Conservation (phyloP, 2,113 vertebrate genomes). For the Carollia perspicillata region DNA sequence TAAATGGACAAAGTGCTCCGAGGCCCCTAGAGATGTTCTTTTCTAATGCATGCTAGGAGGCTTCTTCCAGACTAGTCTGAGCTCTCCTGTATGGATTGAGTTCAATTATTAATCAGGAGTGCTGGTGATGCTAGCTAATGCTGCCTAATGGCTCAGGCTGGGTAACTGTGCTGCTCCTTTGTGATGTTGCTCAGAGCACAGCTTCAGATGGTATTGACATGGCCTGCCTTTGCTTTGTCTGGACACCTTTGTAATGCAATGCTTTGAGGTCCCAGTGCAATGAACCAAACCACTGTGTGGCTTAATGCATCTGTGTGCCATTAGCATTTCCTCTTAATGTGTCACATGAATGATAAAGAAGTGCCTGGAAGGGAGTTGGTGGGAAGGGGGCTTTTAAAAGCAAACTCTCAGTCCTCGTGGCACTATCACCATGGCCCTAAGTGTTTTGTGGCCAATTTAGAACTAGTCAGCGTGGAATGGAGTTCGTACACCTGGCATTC, state of each 20-base stretch:
- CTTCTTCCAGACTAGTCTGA: conserved; percentile 43
- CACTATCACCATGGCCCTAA: neutral
- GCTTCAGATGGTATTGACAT: conserved; percentile 11
- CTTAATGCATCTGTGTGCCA: conserved; percentile 43
- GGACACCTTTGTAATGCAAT: conserved; percentile 47
- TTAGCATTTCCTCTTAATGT: conserved; percentile 7
- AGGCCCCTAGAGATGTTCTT: conserved; percentile 26
- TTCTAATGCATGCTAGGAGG: conserved; percentile 22
- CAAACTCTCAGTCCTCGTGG: neutral
- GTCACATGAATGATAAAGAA: neutral
- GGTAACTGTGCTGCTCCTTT: neutral
- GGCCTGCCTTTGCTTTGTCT: conserved; percentile 12
- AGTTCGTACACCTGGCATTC: neutral
- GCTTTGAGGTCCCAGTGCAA: conserved; percentile 47
- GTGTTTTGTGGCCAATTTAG: conserved; percentile 30
- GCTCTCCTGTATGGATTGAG: conserved; percentile 54
- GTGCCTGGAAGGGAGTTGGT: conserved; percentile 4
- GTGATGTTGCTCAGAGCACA: conserved; percentile 55
- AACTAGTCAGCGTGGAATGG: neutral
- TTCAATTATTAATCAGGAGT: conserved; percentile 81
- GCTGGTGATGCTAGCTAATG: conserved; percentile 63
- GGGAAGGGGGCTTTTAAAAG: conserved; percentile 39
- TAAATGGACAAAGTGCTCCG: conserved; percentile 33
- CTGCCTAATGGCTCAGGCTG: conserved; percentile 33
- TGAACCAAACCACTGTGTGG: neutral